phyloP scores from a whole-genome alignment of 2,113 vertebrate genomes.

The Xiphophorus maculatus region DNA sequence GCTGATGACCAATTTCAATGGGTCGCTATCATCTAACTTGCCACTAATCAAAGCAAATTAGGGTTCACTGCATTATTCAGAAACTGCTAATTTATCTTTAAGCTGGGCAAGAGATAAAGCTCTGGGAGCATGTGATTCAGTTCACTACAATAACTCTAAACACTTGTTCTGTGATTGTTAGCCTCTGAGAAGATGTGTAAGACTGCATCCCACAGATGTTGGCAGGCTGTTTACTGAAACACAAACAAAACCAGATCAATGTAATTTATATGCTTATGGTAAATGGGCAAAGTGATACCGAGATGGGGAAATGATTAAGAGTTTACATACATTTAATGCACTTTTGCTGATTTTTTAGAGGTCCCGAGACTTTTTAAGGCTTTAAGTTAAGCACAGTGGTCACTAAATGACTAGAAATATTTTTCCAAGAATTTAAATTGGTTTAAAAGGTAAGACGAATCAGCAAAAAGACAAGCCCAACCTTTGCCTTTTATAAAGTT shows the following conservation, averaged over 20 bases:
- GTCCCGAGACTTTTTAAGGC: constrained; percentile 34
- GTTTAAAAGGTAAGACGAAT: background rate
- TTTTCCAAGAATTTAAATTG: background rate
- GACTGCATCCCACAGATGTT: constrained; percentile 15
- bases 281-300: constrained; percentile 2
- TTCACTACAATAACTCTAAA: constrained; percentile 52
- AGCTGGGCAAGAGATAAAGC: constrained; percentile 87
- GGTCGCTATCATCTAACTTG: constrained; percentile 98
- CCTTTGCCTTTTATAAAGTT: background rate
- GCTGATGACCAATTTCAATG: constrained; percentile 99
- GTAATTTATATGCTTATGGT: constrained; percentile 20
- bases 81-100: constrained; percentile 97
- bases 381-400: constrained; percentile 27
- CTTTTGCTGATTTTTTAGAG: constrained; percentile 25
- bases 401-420: constrained; percentile 19
- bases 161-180: constrained; percentile 57
- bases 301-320: constrained; percentile 34
- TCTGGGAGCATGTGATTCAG: constrained; percentile 58
- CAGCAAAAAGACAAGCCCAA: background rate
- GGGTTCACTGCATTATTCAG: constrained; percentile 99
- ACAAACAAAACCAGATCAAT: constrained; percentile 29
- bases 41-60: constrained; percentile 99
- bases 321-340: constrained; percentile 27
- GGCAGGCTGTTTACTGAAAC: constrained; percentile 21
- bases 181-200: constrained; percentile 44